A percentile compares a stretch with the other conserved stretches of the same genome.
phyloP scores from a whole-genome alignment of 2,113 vertebrate species.

The Xyrauchen texanus region DNA sequence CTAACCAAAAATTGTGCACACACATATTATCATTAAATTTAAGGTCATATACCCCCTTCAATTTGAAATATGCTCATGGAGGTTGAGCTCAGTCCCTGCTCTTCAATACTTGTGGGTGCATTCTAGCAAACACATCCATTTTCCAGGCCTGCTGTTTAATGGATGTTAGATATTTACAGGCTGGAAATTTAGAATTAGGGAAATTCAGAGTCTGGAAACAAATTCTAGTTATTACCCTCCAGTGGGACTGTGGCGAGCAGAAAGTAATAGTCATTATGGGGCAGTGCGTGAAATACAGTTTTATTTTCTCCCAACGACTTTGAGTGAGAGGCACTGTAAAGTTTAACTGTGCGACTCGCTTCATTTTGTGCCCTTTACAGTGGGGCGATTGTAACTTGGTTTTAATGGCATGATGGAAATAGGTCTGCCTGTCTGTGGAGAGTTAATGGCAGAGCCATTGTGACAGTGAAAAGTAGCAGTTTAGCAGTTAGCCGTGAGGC shows the following conservation, averaged over 20 bases:
- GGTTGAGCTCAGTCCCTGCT: background rate
- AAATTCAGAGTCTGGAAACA: background rate
- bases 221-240: slow-evolving; percentile 6
- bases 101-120: background rate
- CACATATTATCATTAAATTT: background rate
- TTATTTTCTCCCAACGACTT: slow-evolving; percentile 1
- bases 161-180: background rate
- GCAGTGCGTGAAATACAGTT: background rate
- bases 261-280: slow-evolving; percentile 14
- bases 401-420: slow-evolving; percentile 25
- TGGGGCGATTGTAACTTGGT: background rate
- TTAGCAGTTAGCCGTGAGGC: slow-evolving; percentile 40
- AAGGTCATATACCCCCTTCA: background rate
- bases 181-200: background rate
- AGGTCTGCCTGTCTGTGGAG: slow-evolving; percentile 28
- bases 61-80: background rate
- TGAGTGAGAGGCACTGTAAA: slow-evolving; percentile 5
- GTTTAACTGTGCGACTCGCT: slow-evolving; percentile 14
- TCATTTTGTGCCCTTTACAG: slow-evolving; percentile 7
- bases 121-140: slow-evolving; percentile 10
- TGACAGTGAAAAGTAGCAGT: slow-evolving; percentile 27
- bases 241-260: background rate
- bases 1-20: background rate
- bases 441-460: slow-evolving; percentile 19
- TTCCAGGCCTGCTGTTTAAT: slow-evolving; percentile 21